Evolutionary conservation across 2,113 vertebrate species (phyloP).

Genomic region (Sinocyclocheilus grahami): DNA sequence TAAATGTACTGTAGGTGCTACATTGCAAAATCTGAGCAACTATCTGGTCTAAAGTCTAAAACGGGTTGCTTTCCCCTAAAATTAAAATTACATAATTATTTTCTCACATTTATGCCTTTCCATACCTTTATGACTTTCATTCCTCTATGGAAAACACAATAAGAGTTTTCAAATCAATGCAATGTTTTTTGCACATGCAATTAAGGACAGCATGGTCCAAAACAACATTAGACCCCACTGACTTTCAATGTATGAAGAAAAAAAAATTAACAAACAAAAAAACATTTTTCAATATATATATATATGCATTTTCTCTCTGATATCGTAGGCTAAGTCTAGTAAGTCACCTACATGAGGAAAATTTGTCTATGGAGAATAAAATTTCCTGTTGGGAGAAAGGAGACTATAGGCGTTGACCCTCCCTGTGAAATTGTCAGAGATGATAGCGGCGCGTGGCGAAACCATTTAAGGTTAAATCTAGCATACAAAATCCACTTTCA

Average conservation of each 20-base stretch:
- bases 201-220: neutral
- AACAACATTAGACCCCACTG: neutral
- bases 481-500: conserved; percentile 60
- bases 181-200: neutral
- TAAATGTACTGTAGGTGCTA: neutral
- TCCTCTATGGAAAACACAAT: neutral
- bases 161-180: too few species aligned
- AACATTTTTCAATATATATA: too few species aligned
- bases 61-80: too few species aligned
- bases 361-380: conserved; percentile 48
- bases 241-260: neutral
- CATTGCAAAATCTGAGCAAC: neutral
- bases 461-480: conserved; percentile 63
- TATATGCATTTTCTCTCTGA: too few species aligned
- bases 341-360: neutral
- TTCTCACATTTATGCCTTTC: too few species aligned
- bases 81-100: too few species aligned
- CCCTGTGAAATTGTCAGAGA: conserved; percentile 42
- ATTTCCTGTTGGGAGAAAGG: conserved; percentile 50
- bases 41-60: neutral
- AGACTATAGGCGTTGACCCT: conserved; percentile 32
- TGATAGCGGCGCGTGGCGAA: conserved; percentile 47
- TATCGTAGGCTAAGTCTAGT: too few species aligned
- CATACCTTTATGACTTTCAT: neutral
- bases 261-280: neutral